Conservation (phyloP, 2,797 vertebrate genomes). For the Rhinoraja longicauda region DNA sequence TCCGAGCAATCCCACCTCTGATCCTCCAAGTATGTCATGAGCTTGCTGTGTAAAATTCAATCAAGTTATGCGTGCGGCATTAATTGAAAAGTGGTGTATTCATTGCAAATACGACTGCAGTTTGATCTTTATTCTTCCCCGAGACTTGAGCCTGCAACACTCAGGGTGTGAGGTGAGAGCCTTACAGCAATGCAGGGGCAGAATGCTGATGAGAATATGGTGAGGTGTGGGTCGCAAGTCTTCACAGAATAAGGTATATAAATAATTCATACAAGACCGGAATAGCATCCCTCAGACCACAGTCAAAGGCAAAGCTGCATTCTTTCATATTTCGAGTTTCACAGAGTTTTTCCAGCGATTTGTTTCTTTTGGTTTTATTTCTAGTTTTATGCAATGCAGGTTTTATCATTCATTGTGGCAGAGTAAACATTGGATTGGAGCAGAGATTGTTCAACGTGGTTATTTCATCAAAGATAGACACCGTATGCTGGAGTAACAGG, state of each 20-base stretch:
- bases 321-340: neutral
- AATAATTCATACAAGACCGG: slow-evolving; percentile 16
- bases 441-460: neutral
- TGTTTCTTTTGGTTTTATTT: neutral
- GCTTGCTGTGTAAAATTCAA: neutral
- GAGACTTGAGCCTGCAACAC: neutral
- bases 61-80: neutral
- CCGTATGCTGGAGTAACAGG: no score
- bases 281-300: neutral
- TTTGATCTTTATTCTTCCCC: neutral
- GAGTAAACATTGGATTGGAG: neutral
- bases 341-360: neutral
- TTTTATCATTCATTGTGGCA: neutral
- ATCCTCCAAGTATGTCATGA: neutral
- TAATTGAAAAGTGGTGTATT: slow-evolving; percentile 27
- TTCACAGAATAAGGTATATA: neutral
- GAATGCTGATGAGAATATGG: slow-evolving; percentile 29
- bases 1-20: neutral
- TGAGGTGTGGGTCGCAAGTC: neutral
- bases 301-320: neutral
- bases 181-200: neutral
- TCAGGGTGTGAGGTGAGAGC: neutral
- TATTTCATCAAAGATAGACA: neutral
- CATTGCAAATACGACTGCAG: neutral
- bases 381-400: neutral